phyloP scores from a whole-genome alignment of 2,113 vertebrate genomes.

The Heliornis fulica region DNA sequence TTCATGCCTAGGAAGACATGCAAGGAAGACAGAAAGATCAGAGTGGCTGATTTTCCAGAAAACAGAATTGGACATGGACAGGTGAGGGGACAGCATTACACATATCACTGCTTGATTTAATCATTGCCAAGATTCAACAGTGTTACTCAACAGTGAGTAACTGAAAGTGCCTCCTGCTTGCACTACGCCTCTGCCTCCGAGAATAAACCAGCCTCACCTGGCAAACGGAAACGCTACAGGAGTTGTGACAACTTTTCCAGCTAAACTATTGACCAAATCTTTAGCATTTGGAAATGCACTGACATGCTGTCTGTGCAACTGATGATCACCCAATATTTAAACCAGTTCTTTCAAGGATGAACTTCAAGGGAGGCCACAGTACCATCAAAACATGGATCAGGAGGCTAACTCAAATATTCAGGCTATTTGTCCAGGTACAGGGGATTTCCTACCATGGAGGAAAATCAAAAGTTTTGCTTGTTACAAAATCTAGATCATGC shows the following conservation, averaged over 20 bases:
- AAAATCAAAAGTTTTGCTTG: too few relatives aligned
- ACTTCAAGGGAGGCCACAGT: not conserved
- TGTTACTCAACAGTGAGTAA: not conserved
- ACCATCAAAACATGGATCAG: not conserved
- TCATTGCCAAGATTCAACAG: not conserved
- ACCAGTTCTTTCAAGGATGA: not conserved
- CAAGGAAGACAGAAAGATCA: slow-evolving; percentile 22
- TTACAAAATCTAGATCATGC: not conserved
- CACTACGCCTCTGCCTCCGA: not conserved
- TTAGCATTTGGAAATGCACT: not conserved
- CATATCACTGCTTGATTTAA: not conserved
- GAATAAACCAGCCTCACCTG: not conserved
- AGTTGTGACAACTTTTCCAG: not conserved
- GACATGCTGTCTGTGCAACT: not conserved
- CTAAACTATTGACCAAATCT: not conserved
- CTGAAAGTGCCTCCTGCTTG: too few relatives aligned
- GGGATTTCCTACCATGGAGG: not conserved
- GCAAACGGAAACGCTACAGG: not conserved
- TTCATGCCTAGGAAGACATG: slow-evolving; percentile 27
- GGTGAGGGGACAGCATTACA: not conserved
- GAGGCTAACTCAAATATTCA: not conserved
- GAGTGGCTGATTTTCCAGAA: slow-evolving; percentile 51
- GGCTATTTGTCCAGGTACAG: not conserved
- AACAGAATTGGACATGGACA: not conserved
- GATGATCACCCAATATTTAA: not conserved